Evolutionary conservation across 2,113 vertebrate species (phyloP), one percentile per base, ranked within the genome.

Genomic region (Trematomus loennbergii): DNA sequence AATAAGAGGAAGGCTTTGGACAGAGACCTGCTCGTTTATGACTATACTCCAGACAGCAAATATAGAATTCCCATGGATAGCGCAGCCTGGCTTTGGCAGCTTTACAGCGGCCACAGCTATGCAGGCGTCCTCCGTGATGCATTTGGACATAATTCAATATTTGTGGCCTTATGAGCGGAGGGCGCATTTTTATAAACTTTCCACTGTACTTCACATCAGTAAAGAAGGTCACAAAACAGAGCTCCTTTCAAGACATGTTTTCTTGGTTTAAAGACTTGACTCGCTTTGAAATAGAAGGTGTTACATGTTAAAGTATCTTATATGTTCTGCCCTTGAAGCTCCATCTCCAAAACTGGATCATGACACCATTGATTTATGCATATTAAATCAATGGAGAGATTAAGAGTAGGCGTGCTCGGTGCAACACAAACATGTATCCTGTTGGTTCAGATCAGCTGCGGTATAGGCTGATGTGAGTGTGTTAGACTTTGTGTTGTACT

Each of bases 401-500:
- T 67, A 49, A 29, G 67, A 59, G 29, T 17, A 49, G 18, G 36
- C 20, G 33, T 53, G 20, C 12, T 49, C 16, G 48, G 12, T 20
- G 61, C 61, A 17, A 20, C 55, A 63, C 12, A 68, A 68, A 68
- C 55, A 64, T 81, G 5, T 45, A 57, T 73, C 22, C 46, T 20
- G 73, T 25, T 60, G 67, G 54, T 74, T 60, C 8, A 18, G 12
- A 86, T 76, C 58, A 68, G 83, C 57, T 73, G 36, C 48, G 43
- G 78, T n/a, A 72, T 17, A 72, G 57, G 49, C 64, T 49, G 59
- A 78, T 69, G 81, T 74, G 20, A 68, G 57, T 50, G 71, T 88
- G 88, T 89, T 89, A 88, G 71, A 91, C 90, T 82, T 79, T 75
- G 73, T 69, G 86, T 87, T 85, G 76, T 77, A 80, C 84, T 90